A percentile compares a stretch with the other conserved stretches of the same genome.
Conservation (phyloP, 2,888 invertebrate species). For the Platycheirus rosarum region DNA sequence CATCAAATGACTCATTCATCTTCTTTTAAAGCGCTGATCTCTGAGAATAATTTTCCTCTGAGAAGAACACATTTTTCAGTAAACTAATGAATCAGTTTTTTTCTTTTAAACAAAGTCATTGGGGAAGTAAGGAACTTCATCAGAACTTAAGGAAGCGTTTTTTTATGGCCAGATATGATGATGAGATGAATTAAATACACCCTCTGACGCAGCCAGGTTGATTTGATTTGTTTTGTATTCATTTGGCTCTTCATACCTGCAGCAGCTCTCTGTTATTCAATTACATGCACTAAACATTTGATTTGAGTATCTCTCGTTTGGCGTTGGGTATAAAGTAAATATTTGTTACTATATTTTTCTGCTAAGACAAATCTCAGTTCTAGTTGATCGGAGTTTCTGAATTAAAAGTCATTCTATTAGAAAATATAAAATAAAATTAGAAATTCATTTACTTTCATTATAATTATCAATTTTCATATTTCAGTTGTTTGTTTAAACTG, state of each 20-base stretch:
- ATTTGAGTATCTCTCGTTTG: conserved; percentile 13
- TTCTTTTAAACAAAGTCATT: conserved; percentile 33
- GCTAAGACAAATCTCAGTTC: conserved; percentile 40
- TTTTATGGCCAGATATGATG: conserved; percentile 20
- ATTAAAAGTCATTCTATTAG: conserved; percentile 31
- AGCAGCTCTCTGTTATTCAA: conserved; percentile 16
- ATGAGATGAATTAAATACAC: conserved; percentile 35
- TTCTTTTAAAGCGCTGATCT: conserved; percentile 51
- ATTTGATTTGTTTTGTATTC: conserved; percentile 5
- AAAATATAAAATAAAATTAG: no score
- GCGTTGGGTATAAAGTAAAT: conserved; percentile 46
- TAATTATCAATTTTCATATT: conserved; percentile 34
- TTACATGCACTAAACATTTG: conserved; percentile 30
- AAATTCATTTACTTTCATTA: conserved; percentile 18
- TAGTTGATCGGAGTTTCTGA: conserved; percentile 40
- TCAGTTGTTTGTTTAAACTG: conserved; percentile 51
- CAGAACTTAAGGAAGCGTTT: conserved; percentile 21
- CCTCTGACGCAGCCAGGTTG: conserved; percentile 30
- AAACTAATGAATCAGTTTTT: conserved; percentile 49
- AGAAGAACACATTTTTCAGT: conserved; percentile 14
- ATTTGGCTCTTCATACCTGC: not conserved
- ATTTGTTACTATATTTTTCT: conserved; percentile 38
- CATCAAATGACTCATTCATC: conserved; percentile 51
- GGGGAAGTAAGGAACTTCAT: conserved; percentile 3
- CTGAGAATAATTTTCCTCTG: conserved; percentile 5